phyloP scores from a whole-genome alignment of 53 echinoderm and acorn worm species.

The Stichopus horrens region DNA sequence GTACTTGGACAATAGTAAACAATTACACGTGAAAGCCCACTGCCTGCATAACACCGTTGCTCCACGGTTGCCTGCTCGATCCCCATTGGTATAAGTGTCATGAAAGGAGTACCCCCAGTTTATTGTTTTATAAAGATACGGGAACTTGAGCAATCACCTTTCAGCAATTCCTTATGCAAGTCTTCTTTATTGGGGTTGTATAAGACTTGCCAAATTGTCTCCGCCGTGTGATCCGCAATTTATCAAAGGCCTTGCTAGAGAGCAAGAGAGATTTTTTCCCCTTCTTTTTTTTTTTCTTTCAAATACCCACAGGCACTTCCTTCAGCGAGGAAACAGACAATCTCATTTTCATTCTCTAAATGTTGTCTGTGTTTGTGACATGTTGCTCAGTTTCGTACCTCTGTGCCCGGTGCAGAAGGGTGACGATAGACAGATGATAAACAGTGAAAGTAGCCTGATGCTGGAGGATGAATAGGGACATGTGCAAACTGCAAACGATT shows the following conservation, averaged over 20 bases:
- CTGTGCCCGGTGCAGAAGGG: too few relatives aligned
- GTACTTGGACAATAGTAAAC: too few relatives aligned
- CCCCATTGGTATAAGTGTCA: too few relatives aligned
- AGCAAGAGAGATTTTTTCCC: background rate
- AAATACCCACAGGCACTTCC: background rate
- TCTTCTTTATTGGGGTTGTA: background rate
- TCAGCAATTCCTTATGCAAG: background rate
- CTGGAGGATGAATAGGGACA: too few relatives aligned
- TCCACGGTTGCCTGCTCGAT: too few relatives aligned
- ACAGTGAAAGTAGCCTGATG: too few relatives aligned
- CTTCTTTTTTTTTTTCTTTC: background rate
- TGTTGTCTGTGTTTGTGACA: background rate
- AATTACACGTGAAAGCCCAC: too few relatives aligned
- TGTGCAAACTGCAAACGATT: too few relatives aligned
- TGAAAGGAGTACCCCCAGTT: too few relatives aligned
- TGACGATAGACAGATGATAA: too few relatives aligned
- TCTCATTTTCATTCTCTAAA: background rate
- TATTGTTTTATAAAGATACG: too few relatives aligned
- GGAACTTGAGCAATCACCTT: background rate
- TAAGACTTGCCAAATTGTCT: background rate
- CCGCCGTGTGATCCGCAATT: background rate
- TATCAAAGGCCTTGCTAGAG: background rate
- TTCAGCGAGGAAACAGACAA: background rate
- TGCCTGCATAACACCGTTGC: too few relatives aligned
- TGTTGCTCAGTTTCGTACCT: background rate